phyloP scores from a whole-genome alignment of 1,140 invertebrate genomes.

The Drosophila guanche region DNA sequence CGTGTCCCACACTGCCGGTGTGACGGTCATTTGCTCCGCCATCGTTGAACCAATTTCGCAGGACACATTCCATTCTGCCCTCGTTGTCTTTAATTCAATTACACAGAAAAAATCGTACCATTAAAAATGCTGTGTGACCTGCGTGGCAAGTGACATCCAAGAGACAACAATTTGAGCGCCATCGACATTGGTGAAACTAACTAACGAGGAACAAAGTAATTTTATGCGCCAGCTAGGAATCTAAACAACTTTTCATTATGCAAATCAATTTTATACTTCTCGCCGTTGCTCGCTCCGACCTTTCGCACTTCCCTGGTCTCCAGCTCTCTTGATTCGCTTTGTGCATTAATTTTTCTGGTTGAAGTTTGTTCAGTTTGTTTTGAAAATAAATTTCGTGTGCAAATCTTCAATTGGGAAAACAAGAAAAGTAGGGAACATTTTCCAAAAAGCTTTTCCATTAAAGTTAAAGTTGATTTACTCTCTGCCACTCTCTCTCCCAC shows the following conservation, averaged over 20 bases:
- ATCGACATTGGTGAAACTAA: slow-evolving; percentile 43
- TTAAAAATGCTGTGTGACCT: slow-evolving; percentile 67
- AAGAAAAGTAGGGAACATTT: slow-evolving; percentile 33
- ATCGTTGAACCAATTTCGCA: slow-evolving; percentile 6
- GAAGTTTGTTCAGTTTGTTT: slow-evolving; percentile 65
- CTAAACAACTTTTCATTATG: slow-evolving; percentile 72
- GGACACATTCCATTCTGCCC: slow-evolving; percentile 1
- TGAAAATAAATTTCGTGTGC: slow-evolving; percentile 69
- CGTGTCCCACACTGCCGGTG: slow-evolving; percentile 5
- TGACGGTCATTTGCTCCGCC: slow-evolving; percentile 17
- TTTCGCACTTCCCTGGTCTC: background rate
- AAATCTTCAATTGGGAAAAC: slow-evolving; percentile 68
- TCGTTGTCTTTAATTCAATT: slow-evolving; percentile 60
- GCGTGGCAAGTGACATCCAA: slow-evolving; percentile 31
- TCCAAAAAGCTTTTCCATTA: slow-evolving; percentile 11
- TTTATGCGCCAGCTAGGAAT: slow-evolving; percentile 45
- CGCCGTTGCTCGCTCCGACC: background rate
- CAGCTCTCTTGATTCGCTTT: slow-evolving; percentile 25
- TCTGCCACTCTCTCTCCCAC: slow-evolving; percentile 1
- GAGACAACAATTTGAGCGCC: slow-evolving; percentile 20
- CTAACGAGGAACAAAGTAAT: slow-evolving; percentile 65
- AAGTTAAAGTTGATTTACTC: slow-evolving; percentile 32
- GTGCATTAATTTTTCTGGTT: slow-evolving; percentile 59
- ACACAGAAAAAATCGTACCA: slow-evolving; percentile 48
- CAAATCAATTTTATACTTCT: slow-evolving; percentile 70